These are phyloP conservation scores for Forbesichthys papilliferus DNA, from an alignment of 2,113 vertebrate species.

Conservation along the genomic window DNA sequence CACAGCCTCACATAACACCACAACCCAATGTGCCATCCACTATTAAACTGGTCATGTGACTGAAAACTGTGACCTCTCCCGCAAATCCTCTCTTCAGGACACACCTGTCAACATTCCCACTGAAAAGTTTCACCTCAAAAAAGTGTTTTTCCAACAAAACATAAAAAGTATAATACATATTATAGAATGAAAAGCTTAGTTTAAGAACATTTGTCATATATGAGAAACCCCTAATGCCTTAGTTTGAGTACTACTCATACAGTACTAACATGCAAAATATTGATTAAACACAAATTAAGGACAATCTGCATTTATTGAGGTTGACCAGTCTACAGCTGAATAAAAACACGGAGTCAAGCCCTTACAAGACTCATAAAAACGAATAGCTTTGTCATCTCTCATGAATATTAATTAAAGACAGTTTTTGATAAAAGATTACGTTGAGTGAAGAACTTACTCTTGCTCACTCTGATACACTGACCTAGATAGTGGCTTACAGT, in stretches of 20 bases:
- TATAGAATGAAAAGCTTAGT: too few species aligned
- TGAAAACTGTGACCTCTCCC: background rate
- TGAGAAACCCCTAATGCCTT: too few species aligned
- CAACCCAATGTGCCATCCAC: background rate
- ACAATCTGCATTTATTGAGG: background rate
- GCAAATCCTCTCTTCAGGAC: background rate
- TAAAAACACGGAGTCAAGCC: conserved; percentile 1
- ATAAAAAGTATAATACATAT: too few species aligned
- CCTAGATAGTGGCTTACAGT: background rate
- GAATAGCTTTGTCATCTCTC: background rate
- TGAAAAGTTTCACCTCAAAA: background rate
- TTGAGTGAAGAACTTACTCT: background rate
- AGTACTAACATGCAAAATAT: conserved; percentile 4
- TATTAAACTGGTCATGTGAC: background rate
- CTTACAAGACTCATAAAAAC: conserved; percentile 5
- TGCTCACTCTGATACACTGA: background rate
- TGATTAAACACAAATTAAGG: background rate
- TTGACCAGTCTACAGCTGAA: conserved; percentile 3
- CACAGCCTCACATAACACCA: background rate
- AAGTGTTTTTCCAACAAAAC: background rate
- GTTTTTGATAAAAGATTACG: background rate
- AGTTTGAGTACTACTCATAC: too few species aligned
- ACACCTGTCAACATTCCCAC: background rate
- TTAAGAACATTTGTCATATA: too few species aligned
- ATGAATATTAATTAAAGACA: background rate